Base-by-base conservation (phyloP, 2,797 vertebrate genomes). In the Rhinoraja longicauda region DNA sequence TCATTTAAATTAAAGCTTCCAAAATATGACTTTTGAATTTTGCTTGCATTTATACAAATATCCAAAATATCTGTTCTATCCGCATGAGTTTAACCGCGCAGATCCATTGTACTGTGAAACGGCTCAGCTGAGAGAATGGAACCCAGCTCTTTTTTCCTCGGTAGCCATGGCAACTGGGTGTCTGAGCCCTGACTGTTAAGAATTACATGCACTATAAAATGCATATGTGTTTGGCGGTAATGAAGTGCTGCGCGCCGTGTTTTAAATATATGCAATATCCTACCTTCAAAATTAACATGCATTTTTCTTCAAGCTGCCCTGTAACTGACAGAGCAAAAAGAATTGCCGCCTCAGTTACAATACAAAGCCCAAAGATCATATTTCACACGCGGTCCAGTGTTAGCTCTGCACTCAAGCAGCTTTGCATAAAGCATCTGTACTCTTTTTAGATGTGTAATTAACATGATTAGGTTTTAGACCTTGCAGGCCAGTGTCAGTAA, bases 191-290 rank as follows among this genome's bases (percentile, higher is more conserved):
- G 90, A 75, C 90, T 45, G 12, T 73, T 73, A 88, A 67, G 84
- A 88, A 88, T 88, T 67, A 67, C 84, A 88, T 88, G 84, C 70
- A 92, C 90, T 92, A 73, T 73, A 45, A 72, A 92, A 53, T 73
- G 36, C 67, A 92, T 73, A 92, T 75, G 90, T 39, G 64, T 91
- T 91, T 72, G 90, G 26, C 64, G n/a, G 70, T 72, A 91, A 45
- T 73, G 67, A 91, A 91, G 53, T 73, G 73, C 36, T 53, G 24
- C 10, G 59, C 29, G 67, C 36, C n/a, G 39, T 90, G 36, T 91
- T 36, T 88, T 88, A 88, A 88, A 73, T 73, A 91, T 73, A 73
- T 91, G 39, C 90, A 91, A 91, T 91, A 53, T 24, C 39, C 64
- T 53, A 53, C 70, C 90, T 73, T 53, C 64, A 91, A 91, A 91